Base-by-base conservation (phyloP, 2,888 invertebrate genomes). In the Ypsolopha sequella region DNA sequence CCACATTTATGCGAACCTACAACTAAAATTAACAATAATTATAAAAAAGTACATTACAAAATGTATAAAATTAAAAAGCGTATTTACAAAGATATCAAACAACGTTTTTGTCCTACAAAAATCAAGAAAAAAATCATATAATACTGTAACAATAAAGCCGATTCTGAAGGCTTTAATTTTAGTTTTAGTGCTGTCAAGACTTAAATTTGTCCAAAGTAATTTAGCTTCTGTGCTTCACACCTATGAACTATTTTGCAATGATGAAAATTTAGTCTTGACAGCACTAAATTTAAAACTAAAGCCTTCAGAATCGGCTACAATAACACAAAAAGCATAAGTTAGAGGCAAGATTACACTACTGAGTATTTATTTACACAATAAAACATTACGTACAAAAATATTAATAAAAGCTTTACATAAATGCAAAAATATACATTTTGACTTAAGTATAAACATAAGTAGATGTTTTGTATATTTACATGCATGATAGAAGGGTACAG, bases 301-400 rank as follows among this genome's bases (percentile, higher is more conserved):
- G n/a, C n/a, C n/a, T n/a, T n/a, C n/a, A n/a, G n/a, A n/a, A n/a
- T n/a, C n/a, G n/a, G n/a, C n/a, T 55, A 55, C 55, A 53, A 53
- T 50, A 48, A 36, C 36, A 6, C 47, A 51, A 48, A 34, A 41
- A 52, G 51, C 10, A 24, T 41, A 51, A 53, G 52, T 51, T 50
- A 55, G 51, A 53, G 50, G 50, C 48, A 52, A 50, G 53, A 51
- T 46, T 41, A 48, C 35, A 52, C 48, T 43, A 52, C 34, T 51
- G 52, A 53, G 48, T 52, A 53, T 54, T 54, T 62, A 55, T 54
- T 54, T 62, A 55, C 56, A 60, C 49, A 59, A 57, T 54, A 57
- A 59, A 52, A 53, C 50, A 51, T 36, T 53, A 51, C 53, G 45
- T 54, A 53, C 48, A 56, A 39, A 51, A 53, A 51, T 51, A 39